Evolutionary conservation across 2,888 invertebrate genomes (phyloP), one percentile per base, ranked within the genome.

Genomic region (Cheilosia vernalis): DNA sequence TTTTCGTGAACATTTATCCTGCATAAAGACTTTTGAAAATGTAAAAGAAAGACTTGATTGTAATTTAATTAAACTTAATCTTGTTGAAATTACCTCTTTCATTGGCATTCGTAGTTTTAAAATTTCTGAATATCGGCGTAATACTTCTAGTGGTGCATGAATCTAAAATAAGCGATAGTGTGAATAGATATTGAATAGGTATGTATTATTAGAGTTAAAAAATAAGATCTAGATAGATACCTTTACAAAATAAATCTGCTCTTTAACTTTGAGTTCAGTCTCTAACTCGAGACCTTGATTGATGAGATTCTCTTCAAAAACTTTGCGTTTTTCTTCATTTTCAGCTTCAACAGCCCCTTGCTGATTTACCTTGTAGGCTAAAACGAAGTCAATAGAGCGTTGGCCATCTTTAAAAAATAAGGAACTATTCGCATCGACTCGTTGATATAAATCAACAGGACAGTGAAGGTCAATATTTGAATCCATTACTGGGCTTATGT

Each of bases 91-190:
- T 90, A 96, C 95, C 93, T 95, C 96, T 94, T 96, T 97, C 97
- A 98, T 98, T 3, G 98, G 98, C 96, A 98, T 95, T 90, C 97
- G 94, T 27, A 98, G 93, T 91, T 98, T 98, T 88, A 98, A 93
- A 89, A 98, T 96, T 92, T 98, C 98, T 82, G 97, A 95, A 92
- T 98, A 98, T 88, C 97, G 94, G 88, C 95, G 94, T 64, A 98
- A 92, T 6, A 98, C 97, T 90, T 96, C 94, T 88, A 94, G 92
- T 0, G 98, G 97, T 0, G 97, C 97, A 92, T 98, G 97, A 80
- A 98, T 94, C 94, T 98, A 64, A 15, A 15, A 17, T 17, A 17
- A 17, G n/a, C 15, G n/a, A n/a, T n/a, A 42, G 42, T 5, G n/a
- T 6, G 15, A 5, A 6, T 15, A 42, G 1, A 10, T 10, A 4